A percentile compares a stretch with the other conserved stretches of the same genome.
Conservation (phyloP, 2,113 vertebrate genomes). For the Hymenochirus boettgeri region DNA sequence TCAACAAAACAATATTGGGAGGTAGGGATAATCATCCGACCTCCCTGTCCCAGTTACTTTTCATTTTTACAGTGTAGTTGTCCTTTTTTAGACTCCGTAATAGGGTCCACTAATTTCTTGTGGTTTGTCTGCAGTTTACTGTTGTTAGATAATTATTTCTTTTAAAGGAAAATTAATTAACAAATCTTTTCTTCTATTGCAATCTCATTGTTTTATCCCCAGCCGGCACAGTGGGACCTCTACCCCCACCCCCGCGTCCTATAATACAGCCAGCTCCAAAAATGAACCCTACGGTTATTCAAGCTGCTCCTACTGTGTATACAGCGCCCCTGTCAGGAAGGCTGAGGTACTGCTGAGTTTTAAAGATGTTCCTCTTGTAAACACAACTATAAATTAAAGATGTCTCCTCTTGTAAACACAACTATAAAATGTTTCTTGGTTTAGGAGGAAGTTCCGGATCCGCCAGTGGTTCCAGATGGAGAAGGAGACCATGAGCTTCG, state of each 20-base stretch:
- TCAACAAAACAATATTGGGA: no score
- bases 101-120: no score
- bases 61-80: no score
- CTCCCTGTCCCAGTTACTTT: no score
- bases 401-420: no score
- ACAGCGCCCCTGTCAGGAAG: slow-evolving; percentile 61
- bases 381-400: not conserved
- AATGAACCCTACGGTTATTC: slow-evolving; percentile 64
- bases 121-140: no score
- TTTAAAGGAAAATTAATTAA: no score
- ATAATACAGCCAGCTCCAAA: slow-evolving; percentile 53
- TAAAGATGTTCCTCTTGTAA: no score
- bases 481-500: slow-evolving; percentile 56
- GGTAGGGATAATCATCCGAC: no score
- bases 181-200: not conserved
- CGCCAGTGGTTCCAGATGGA: slow-evolving; percentile 32
- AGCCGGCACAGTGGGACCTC: slow-evolving; percentile 52
- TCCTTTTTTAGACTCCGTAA: no score
- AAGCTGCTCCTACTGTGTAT: slow-evolving; percentile 76
- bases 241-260: slow-evolving; percentile 52
- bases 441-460: slow-evolving; percentile 20
- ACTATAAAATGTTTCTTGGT: not conserved
- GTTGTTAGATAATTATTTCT: no score
- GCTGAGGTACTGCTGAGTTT: slow-evolving; percentile 50
- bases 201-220: not conserved